Conservation (phyloP, 2,888 invertebrate genomes). For the Agrochola lota region DNA sequence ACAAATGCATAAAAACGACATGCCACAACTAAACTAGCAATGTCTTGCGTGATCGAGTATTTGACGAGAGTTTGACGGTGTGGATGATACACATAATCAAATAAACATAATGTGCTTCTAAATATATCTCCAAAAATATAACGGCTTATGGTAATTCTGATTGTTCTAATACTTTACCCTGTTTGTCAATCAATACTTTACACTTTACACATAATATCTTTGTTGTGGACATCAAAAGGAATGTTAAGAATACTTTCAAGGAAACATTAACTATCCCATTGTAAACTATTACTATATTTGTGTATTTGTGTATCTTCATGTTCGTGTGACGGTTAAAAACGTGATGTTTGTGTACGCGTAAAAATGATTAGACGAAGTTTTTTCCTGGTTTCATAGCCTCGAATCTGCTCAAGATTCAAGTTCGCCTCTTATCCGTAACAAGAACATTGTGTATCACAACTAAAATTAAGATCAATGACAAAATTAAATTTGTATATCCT, state of each 20-base stretch:
- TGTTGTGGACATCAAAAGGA: constrained; percentile 8
- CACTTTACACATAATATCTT: not conserved
- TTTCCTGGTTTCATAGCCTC: too few relatives aligned
- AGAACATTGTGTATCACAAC: constrained; percentile 31
- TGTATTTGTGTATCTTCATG: constrained; percentile 24
- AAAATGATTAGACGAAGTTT: too few relatives aligned
- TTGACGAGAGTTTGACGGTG: constrained; percentile 21
- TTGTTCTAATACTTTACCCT: constrained; percentile 46
- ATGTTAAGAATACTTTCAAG: constrained; percentile 43
- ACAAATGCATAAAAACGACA: constrained; percentile 23
- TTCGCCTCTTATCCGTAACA: constrained; percentile 27
- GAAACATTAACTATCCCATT: constrained; percentile 27
- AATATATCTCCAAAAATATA: constrained; percentile 29
- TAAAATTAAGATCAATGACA: constrained; percentile 33
- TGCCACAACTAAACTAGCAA: constrained; percentile 17
- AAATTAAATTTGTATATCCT: constrained; percentile 49
- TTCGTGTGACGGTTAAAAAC: not conserved
- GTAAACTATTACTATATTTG: constrained; percentile 43
- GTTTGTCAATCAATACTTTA: constrained; percentile 22
- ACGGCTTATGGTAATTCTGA: constrained; percentile 9
- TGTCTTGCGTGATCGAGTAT: constrained; percentile 47
- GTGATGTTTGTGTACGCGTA: too few relatives aligned
- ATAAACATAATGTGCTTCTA: constrained; percentile 25
- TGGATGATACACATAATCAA: constrained; percentile 7
- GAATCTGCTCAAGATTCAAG: too few relatives aligned